These are phyloP conservation scores for Apogon hyalosoma DNA, from an alignment of 2,797 vertebrate genomes.

Conservation along the genomic window DNA sequence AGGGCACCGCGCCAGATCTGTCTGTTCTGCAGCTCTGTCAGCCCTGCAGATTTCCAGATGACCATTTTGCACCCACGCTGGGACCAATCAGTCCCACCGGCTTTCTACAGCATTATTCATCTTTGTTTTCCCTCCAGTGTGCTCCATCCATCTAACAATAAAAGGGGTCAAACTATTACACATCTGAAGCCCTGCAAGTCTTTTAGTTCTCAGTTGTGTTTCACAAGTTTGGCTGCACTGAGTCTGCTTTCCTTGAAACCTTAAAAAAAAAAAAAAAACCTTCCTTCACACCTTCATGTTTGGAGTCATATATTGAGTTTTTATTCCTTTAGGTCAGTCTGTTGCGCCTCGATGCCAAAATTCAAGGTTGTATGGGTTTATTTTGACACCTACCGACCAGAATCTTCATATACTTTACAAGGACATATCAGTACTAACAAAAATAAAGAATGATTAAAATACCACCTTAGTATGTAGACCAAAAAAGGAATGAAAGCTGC, in stretches of 20 bases:
- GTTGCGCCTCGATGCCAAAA: background rate
- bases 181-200: background rate
- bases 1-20: background rate
- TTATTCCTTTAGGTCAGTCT: constrained; percentile 10
- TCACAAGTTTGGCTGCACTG: constrained; percentile 3
- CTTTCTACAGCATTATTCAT: background rate
- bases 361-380: background rate
- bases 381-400: background rate
- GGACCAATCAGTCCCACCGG: background rate
- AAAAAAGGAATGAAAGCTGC: too few relatives aligned
- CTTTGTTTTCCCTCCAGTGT: background rate
- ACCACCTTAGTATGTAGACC: too few relatives aligned
- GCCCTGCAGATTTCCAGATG: background rate
- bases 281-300: constrained; percentile 4
- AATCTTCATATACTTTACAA: constrained; percentile 15
- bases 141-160: too few relatives aligned
- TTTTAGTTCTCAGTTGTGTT: background rate
- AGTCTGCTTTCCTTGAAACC: constrained; percentile 2
- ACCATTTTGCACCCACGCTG: background rate
- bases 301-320: constrained; percentile 13
- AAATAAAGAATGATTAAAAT: too few relatives aligned
- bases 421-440: constrained; percentile 1
- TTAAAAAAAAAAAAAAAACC: background rate
- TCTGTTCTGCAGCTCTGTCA: background rate
- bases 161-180: too few relatives aligned